Evolutionary conservation across 2,888 invertebrate species (phyloP).

Genomic region (Pristionchus arcanus): DNA sequence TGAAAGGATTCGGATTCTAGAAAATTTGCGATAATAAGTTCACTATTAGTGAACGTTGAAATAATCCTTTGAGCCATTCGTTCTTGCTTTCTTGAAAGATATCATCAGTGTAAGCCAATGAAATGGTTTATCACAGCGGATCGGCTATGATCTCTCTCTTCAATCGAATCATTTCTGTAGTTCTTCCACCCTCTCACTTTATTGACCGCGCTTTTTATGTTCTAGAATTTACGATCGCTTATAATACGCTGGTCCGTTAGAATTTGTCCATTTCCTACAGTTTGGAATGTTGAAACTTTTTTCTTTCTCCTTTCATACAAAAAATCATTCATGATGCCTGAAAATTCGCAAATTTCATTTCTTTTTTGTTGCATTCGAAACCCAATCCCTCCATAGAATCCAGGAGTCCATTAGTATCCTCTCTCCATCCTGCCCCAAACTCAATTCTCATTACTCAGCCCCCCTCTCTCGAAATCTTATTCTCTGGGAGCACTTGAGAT

Average conservation of each 20-base stretch:
- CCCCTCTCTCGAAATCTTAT: constrained; percentile 37
- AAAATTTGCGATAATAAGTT: too few relatives aligned
- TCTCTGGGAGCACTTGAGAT: constrained; percentile 39
- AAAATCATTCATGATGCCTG: too few relatives aligned
- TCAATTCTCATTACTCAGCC: constrained; percentile 40
- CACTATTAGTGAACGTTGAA: too few relatives aligned
- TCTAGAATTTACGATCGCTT: constrained; percentile 27
- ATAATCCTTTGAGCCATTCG: too few relatives aligned
- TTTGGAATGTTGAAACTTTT: background rate
- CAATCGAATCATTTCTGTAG: background rate
- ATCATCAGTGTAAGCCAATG: constrained; percentile 16
- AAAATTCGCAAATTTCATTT: background rate
- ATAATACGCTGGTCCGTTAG: background rate
- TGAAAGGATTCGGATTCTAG: too few relatives aligned
- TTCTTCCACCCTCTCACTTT: constrained; percentile 3
- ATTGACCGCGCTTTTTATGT: constrained; percentile 25
- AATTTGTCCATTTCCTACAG: background rate
- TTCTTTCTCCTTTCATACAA: too few relatives aligned
- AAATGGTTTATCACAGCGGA: background rate
- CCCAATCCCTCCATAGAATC: background rate
- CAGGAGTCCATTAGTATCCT: constrained; percentile 37
- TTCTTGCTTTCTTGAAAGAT: background rate
- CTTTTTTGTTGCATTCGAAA: constrained; percentile 7
- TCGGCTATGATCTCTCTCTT: background rate
- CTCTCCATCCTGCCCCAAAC: background rate